These are phyloP conservation scores for Babyrousa celebensis DNA, from an alignment of 2,797 vertebrate species.

Conservation along the genomic window DNA sequence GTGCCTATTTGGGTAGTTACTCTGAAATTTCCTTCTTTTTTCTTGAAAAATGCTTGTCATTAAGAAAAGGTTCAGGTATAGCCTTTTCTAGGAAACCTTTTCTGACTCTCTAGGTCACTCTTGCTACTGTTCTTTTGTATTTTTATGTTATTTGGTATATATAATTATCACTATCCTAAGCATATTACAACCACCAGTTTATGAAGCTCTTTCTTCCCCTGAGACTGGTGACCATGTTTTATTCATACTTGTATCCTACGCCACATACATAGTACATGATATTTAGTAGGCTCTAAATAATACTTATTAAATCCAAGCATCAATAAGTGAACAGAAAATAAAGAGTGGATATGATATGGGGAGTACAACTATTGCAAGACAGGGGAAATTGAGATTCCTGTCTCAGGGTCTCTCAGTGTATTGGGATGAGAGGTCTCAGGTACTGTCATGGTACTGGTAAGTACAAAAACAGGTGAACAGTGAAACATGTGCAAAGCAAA, in stretches of 20 bases:
- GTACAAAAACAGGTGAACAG: background rate
- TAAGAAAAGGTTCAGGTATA: background rate
- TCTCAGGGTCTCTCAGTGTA: background rate
- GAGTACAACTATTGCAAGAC: background rate
- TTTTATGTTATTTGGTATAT: background rate
- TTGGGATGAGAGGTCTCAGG: background rate
- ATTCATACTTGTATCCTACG: background rate
- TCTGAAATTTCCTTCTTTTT: background rate
- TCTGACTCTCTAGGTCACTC: background rate
- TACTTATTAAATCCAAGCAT: background rate
- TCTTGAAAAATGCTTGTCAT: background rate
- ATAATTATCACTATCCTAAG: background rate
- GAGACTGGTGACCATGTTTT: background rate
- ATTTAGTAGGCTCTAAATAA: slow-evolving; percentile 2
- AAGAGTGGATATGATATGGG: background rate
- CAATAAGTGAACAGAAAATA: background rate
- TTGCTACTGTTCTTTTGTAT: background rate
- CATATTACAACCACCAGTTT: background rate
- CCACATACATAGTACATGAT: background rate
- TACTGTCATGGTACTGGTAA: background rate
- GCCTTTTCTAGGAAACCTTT: slow-evolving; percentile 5
- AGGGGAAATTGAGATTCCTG: background rate
- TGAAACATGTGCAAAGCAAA: slow-evolving; percentile 3
- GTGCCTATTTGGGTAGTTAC: background rate
- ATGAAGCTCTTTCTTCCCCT: background rate